Base-by-base conservation (phyloP, 2,113 vertebrate species). In the Miniopterus natalensis region DNA sequence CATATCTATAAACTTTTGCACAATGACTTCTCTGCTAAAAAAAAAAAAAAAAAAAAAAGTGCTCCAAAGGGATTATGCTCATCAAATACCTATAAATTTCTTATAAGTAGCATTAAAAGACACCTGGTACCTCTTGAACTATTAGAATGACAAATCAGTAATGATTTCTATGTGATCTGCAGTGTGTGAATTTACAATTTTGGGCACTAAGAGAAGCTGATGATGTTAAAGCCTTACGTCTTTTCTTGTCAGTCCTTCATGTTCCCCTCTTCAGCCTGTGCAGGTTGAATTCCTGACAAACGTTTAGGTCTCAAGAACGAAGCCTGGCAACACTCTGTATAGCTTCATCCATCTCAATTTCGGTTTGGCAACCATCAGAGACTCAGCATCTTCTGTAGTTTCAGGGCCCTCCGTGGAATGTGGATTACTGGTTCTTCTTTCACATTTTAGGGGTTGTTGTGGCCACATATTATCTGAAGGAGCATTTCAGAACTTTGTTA, bases 401-500 rank as follows among this genome's bases (percentile, higher is more conserved):
- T 53, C 10, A 47, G 27, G 27, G 40, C 31, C 8, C 10, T 42
- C 5, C 29, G 5, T 21, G 36, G 68, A 70, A 40, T 93, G 55
- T 83, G 92, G 14, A 51, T 84, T 84, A 20, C 25, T 96, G 77
- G 29, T 71, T 95, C 25, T 73, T 94, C 51, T 49, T 81, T 94
- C 86, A 95, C 89, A 97, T 81, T 91, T 94, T 47, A 55, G 88
- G 57, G 53, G 73, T 96, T 53, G 5, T 15, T 84, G 78, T 94
- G 66, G 42, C 36, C 73, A 57, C 12, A 15, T 13, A 65, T 53
- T 53, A 49, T 55, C 47, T 71, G 14, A 84, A 71, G 45, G 40
- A 77, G 25, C 40, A 59, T 73, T 92, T 90, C 25, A 85, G 53
- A 80, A 55, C 11, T 29, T 77, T 92, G 53, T 36, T 61, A 40